A percentile compares a stretch with the other conserved stretches of the same genome.
phyloP scores from a whole-genome alignment of 2,113 vertebrate genomes.

The Cercopithecus mona region DNA sequence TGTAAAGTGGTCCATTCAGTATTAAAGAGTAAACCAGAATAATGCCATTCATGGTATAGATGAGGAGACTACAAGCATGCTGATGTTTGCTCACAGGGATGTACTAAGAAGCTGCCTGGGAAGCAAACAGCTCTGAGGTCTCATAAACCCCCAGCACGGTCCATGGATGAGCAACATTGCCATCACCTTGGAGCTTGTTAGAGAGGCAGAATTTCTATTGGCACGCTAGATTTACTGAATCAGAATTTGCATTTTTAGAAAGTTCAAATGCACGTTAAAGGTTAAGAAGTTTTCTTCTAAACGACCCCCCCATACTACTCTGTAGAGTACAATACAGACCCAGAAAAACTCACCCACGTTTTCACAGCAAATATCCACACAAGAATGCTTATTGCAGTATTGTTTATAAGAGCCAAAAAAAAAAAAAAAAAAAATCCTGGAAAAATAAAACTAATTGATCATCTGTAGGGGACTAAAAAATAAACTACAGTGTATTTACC shows the following conservation, averaged over 20 bases:
- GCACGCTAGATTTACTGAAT: background rate
- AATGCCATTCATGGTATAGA: background rate
- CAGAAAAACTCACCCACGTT: background rate
- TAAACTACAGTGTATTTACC: background rate
- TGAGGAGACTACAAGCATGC: background rate
- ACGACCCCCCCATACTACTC: background rate
- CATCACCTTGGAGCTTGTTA: background rate
- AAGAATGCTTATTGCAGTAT: background rate
- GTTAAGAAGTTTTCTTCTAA: background rate
- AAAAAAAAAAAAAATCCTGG: background rate
- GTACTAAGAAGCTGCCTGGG: background rate
- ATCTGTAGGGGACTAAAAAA: background rate
- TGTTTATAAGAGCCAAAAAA: background rate
- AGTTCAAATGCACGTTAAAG: background rate
- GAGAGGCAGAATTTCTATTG: background rate
- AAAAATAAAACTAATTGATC: conserved; percentile 44
- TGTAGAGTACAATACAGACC: background rate
- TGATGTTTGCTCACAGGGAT: accelerated
- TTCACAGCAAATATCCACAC: background rate
- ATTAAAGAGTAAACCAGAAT: background rate
- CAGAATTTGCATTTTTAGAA: background rate
- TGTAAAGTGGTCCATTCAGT: background rate
- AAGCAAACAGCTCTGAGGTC: background rate
- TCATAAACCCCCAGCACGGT: background rate
- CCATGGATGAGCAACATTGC: background rate